These are phyloP conservation scores for Argopecten irradians DNA, from an alignment of 1,140 invertebrate species.

Conservation along the genomic window DNA sequence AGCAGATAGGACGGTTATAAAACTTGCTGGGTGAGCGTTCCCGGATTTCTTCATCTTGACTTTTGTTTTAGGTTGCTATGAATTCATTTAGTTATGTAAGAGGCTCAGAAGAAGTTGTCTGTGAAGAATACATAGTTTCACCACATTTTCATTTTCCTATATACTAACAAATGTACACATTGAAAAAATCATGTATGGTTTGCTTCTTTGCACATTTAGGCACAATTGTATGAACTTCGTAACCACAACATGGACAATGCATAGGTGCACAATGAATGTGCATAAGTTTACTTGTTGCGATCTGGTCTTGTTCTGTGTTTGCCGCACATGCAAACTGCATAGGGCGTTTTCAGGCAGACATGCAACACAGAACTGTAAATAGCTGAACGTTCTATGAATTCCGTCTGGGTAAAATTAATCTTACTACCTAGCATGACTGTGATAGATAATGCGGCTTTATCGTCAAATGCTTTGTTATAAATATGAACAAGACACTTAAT, in stretches of 20 bases:
- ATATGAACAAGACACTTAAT: too few relatives aligned
- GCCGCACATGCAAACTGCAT: not conserved
- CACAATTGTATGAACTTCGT: not conserved
- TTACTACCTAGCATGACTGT: too few relatives aligned
- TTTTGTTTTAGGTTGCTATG: not conserved
- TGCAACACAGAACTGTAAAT: not conserved
- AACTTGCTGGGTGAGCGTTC: not conserved
- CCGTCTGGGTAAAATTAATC: not conserved
- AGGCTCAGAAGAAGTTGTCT: not conserved
- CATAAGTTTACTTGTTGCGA: not conserved
- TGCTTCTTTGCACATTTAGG: not conserved
- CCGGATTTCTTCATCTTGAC: constrained; percentile 5
- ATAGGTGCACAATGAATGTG: not conserved
- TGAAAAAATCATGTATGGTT: not conserved
- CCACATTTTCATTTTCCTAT: not conserved
- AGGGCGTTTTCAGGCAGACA: constrained; percentile 14
- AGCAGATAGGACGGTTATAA: not conserved
- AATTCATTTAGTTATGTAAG: not conserved
- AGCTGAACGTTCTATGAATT: not conserved
- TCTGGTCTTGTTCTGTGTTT: not conserved
- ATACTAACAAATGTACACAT: not conserved
- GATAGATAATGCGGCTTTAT: too few relatives aligned
- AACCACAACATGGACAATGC: not conserved
- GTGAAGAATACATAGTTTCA: not conserved
- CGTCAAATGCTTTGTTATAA: too few relatives aligned